Conservation (phyloP, 2,797 vertebrate species). For the Orestias chungarensis region DNA sequence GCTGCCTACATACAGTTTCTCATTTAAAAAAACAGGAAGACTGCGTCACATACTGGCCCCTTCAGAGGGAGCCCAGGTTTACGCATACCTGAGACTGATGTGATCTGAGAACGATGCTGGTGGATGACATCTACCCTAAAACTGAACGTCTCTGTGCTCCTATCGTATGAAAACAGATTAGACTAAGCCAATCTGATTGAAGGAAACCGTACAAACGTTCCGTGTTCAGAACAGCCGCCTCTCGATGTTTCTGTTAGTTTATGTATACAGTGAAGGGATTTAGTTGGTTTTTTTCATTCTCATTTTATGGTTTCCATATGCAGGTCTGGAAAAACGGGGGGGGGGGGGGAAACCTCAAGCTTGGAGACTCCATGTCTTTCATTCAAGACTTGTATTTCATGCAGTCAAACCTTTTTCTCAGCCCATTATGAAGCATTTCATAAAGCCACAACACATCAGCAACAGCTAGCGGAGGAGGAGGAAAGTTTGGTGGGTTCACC, state of each 20-base stretch:
- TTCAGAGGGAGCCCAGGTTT: constrained; percentile 30
- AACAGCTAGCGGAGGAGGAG: constrained; percentile 12
- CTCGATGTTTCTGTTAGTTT: constrained; percentile 14
- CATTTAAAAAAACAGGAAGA: constrained; percentile 64
- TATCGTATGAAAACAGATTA: not conserved
- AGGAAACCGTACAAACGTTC: not conserved
- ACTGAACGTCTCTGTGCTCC: constrained; percentile 5
- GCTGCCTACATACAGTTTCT: constrained; percentile 44
- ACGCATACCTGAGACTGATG: constrained; percentile 26
- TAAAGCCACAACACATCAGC: constrained; percentile 22
- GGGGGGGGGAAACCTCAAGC: constrained; percentile 26
- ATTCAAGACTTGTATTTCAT: constrained; percentile 44
- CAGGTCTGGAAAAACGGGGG: constrained; percentile 42
- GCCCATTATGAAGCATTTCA: constrained; percentile 19
- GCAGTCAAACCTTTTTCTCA: constrained; percentile 42
- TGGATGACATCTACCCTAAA: constrained; percentile 15
- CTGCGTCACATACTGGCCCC: constrained; percentile 11
- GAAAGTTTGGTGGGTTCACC: not conserved
- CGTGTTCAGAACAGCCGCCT: too few relatives aligned
- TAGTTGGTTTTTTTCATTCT: constrained; percentile 38
- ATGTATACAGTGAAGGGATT: constrained; percentile 46
- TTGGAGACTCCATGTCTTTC: constrained; percentile 21
- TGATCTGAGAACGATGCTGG: constrained; percentile 31
- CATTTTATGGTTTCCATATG: constrained; percentile 40
- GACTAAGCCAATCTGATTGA: constrained; percentile 1